These are phyloP conservation scores for Ligdia adustata DNA, from an alignment of 2,888 invertebrate species.

Conservation along the genomic window DNA sequence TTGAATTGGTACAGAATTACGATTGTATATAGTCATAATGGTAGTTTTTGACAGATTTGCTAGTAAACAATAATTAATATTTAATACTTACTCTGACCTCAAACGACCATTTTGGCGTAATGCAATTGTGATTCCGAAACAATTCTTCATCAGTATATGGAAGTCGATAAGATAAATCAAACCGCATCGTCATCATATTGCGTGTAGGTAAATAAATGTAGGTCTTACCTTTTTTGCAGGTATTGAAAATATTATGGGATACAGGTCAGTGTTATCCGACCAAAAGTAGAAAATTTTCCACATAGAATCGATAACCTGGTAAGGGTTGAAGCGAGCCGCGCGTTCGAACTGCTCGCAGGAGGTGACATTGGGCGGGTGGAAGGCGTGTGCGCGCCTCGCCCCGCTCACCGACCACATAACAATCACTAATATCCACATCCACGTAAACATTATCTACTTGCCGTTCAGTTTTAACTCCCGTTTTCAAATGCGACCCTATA, in stretches of 20 bases:
- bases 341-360: constrained; percentile 69
- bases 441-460: constrained; percentile 62
- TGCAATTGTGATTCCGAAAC: no score
- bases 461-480: constrained; percentile 49
- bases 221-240: constrained; percentile 56
- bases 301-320: constrained; percentile 56
- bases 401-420: constrained; percentile 47
- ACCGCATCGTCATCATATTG: no score
- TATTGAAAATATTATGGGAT: constrained; percentile 61
- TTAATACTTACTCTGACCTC: no score
- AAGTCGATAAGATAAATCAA: no score
- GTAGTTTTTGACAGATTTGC: no score
- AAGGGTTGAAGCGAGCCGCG: constrained; percentile 59
- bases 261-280: constrained; percentile 60
- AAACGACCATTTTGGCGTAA: no score
- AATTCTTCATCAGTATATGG: no score
- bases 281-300: constrained; percentile 75
- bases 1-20: no score
- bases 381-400: constrained; percentile 22
- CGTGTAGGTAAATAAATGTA: no score
- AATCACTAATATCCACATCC: constrained; percentile 56
- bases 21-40: no score
- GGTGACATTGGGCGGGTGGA: constrained; percentile 43
- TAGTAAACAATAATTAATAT: no score
- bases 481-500: constrained; percentile 52